Percentiles rank a stretch among this genome's conserved stretches.
Conservation (phyloP, 2,113 vertebrate species). For the Pseudopodoces humilis region DNA sequence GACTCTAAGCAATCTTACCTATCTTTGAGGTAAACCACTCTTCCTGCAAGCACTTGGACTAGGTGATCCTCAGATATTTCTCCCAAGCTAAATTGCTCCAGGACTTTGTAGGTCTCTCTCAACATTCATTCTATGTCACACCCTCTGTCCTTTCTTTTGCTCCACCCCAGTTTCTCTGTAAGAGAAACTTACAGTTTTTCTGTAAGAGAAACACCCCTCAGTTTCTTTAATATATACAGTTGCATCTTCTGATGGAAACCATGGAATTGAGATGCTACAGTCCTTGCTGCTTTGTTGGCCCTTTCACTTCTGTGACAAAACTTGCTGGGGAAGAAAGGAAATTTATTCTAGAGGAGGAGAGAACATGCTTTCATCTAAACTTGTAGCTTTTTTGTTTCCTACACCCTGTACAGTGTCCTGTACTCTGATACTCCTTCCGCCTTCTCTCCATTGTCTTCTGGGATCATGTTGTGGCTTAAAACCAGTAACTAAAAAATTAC, state of each 20-base stretch:
- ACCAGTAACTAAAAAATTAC: no score
- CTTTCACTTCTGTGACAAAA: not conserved
- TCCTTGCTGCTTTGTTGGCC: not conserved
- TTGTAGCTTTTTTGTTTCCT: not conserved
- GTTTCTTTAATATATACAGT: not conserved
- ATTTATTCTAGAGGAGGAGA: not conserved
- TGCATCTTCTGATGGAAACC: not conserved
- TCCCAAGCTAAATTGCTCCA: not conserved
- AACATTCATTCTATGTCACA: not conserved
- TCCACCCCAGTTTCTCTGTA: no score
- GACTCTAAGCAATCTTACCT: not conserved
- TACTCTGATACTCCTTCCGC: not conserved
- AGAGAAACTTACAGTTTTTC: not conserved
- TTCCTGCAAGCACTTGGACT: not conserved
- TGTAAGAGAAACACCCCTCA: not conserved
- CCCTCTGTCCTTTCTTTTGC: not conserved
- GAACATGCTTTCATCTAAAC: not conserved
- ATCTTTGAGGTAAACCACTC: not conserved
- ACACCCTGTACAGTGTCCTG: not conserved
- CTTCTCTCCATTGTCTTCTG: not conserved
- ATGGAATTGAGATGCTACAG: rapidly evolving
- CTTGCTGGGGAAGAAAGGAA: not conserved
- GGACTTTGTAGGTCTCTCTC: not conserved
- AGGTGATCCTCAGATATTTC: not conserved
- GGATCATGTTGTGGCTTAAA: no score